Percentiles rank a stretch among this genome's conserved stretches.
Conservation (phyloP, 1,140 invertebrate species). For the Olivierus martensii region DNA sequence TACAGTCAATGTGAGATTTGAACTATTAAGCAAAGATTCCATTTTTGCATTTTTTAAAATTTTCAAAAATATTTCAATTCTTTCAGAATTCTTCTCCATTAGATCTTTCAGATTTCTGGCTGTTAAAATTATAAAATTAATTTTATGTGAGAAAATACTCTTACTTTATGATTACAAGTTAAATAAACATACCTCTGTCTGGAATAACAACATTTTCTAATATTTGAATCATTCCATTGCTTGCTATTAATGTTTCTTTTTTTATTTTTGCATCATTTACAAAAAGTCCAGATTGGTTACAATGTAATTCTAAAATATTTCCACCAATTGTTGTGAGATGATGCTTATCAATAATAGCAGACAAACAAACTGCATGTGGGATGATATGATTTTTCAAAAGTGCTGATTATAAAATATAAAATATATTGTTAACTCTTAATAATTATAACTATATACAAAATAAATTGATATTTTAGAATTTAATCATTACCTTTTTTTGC, state of each 20-base stretch:
- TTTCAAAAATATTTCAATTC: constrained; percentile 29
- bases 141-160: too few relatives aligned
- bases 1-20: constrained; percentile 36
- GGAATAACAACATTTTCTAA: constrained; percentile 33
- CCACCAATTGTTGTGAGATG: constrained; percentile 26
- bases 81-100: constrained; percentile 21
- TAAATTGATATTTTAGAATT: not conserved
- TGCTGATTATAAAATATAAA: constrained; percentile 22
- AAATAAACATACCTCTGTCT: constrained; percentile 29
- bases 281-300: constrained; percentile 28
- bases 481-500: not conserved
- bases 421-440: not conserved
- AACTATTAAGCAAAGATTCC: constrained; percentile 30
- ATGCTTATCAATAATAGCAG: constrained; percentile 34
- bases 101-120: constrained; percentile 31
- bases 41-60: constrained; percentile 31
- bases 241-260: constrained; percentile 27
- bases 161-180: constrained; percentile 12
- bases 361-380: constrained; percentile 33
- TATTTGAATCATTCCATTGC: constrained; percentile 34
- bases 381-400: constrained; percentile 35
- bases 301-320: constrained; percentile 28
- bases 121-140: too few relatives aligned
- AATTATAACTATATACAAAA: not conserved
- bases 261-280: constrained; percentile 25